phyloP scores from a whole-genome alignment of 1,140 invertebrate species.

The Ditylenchus dipsaci region DNA sequence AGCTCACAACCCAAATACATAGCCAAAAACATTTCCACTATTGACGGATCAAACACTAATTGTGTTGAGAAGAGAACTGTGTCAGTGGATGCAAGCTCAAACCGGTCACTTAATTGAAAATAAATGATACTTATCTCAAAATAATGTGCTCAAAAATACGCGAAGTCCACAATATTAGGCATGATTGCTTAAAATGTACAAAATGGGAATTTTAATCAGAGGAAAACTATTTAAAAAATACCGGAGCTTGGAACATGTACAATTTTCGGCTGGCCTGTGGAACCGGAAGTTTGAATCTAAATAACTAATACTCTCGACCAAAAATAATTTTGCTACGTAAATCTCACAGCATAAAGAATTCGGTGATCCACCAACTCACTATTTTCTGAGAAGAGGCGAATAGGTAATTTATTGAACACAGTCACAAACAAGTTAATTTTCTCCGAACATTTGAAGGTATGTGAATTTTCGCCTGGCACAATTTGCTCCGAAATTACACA shows the following conservation, averaged over 20 bases:
- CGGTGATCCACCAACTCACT: neutral
- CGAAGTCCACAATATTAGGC: constrained; percentile 23
- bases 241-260: constrained; percentile 17
- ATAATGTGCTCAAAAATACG: neutral
- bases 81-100: neutral
- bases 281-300: constrained; percentile 28
- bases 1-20: constrained; percentile 4
- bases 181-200: neutral
- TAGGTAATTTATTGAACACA: neutral
- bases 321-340: neutral
- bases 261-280: constrained; percentile 20
- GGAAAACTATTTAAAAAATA: no score
- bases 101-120: constrained; percentile 3
- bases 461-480: neutral
- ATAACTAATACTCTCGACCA: constrained; percentile 4
- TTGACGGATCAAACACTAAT: constrained; percentile 23
- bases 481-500: neutral
- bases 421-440: neutral
- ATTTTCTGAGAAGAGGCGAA: neutral
- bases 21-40: constrained; percentile 19
- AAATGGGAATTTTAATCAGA: no score
- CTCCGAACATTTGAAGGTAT: neutral
- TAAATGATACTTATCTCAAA: neutral
- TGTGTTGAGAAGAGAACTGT: constrained; percentile 14
- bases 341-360: neutral